A percentile compares a stretch with the other conserved stretches of the same genome.
These are phyloP conservation scores for Philaenus spumarius DNA, from an alignment of 1,140 invertebrate species.

Conservation along the genomic window DNA sequence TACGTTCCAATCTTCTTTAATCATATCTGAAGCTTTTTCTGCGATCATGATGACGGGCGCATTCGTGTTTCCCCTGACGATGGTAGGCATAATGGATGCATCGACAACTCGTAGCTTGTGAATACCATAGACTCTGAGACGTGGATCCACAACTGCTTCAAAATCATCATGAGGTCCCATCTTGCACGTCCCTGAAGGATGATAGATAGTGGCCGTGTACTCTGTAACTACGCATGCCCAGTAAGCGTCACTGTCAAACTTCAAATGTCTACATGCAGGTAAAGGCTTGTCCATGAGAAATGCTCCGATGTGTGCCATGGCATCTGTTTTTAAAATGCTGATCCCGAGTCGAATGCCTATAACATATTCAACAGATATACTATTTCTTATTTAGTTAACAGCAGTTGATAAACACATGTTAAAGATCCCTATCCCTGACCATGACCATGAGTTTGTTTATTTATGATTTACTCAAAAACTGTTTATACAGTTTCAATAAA, in stretches of 20 bases:
- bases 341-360: conserved; percentile 12
- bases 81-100: conserved; percentile 43
- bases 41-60: conserved; percentile 52
- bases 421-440: no score
- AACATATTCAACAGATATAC: no score
- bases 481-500: no score
- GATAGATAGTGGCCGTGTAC: conserved; percentile 80
- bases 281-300: conserved; percentile 35
- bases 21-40: conserved; percentile 48
- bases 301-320: conserved; percentile 36
- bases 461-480: no score
- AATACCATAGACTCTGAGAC: conserved; percentile 41
- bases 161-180: conserved; percentile 43
- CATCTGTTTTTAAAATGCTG: conserved; percentile 35
- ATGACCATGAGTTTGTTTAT: no score
- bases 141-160: conserved; percentile 42
- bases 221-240: conserved; percentile 62
- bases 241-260: conserved; percentile 49
- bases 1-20: conserved; percentile 35
- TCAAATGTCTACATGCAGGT: conserved; percentile 40
- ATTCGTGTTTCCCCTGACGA: conserved; percentile 48
- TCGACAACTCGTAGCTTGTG: conserved; percentile 40
- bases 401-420: no score
- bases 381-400: no score
- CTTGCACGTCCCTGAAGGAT: conserved; percentile 56